Conservation (phyloP, 2,888 invertebrate genomes). For the Pristionchus arcanus region DNA sequence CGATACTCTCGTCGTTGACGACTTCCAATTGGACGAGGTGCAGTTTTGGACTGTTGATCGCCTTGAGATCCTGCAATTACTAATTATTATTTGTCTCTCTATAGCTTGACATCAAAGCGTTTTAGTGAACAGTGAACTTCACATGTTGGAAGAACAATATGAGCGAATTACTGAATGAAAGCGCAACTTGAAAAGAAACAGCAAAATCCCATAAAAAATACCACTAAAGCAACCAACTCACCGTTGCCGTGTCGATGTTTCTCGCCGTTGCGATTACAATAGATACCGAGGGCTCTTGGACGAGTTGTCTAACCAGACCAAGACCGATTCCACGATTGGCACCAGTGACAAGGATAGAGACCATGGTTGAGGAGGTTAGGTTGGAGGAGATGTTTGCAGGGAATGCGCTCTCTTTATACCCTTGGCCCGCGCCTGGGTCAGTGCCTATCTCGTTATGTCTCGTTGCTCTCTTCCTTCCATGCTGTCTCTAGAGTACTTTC, state of each 20-base stretch:
- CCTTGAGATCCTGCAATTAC: slow-evolving; percentile 8
- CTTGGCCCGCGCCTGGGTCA: not conserved
- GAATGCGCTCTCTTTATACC: not conserved
- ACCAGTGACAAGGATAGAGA: slow-evolving; percentile 41
- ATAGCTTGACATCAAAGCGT: too few species aligned
- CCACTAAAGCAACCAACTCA: not conserved
- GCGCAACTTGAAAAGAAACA: too few species aligned
- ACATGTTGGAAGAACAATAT: too few species aligned
- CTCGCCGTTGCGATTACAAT: slow-evolving; percentile 32
- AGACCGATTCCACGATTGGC: slow-evolving; percentile 49
- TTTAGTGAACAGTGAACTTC: too few species aligned
- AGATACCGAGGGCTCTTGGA: not conserved
- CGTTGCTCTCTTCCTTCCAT: not conserved
- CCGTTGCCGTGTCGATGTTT: slow-evolving; percentile 10
- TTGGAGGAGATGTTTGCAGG: not conserved
- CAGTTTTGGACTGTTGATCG: slow-evolving; percentile 2
- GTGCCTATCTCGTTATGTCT: not conserved
- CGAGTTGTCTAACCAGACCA: slow-evolving; percentile 30
- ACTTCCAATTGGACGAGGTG: slow-evolving; percentile 26
- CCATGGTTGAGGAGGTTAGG: not conserved
- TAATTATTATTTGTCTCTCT: too few species aligned
- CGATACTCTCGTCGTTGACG: not conserved
- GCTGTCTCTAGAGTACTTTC: not conserved
- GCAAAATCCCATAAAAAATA: too few species aligned
- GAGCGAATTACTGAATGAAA: too few species aligned